These are phyloP conservation scores for Dicrostonyx torquatus DNA, from an alignment of 2,797 vertebrate genomes.

Conservation along the genomic window DNA sequence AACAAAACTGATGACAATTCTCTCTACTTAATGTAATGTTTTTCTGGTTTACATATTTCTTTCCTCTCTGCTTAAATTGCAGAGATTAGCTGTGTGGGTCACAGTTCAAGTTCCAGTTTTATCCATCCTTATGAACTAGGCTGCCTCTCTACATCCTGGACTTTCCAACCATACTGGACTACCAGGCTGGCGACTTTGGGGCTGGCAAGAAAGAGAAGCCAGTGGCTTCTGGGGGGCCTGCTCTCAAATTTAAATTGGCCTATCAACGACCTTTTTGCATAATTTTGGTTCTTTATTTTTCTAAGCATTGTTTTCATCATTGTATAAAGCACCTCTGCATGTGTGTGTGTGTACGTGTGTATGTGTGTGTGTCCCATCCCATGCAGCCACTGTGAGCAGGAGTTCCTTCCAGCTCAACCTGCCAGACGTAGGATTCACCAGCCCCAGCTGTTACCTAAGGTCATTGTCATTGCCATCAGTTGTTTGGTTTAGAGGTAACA, in stretches of 20 bases:
- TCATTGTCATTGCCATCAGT: background rate
- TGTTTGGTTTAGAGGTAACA: background rate
- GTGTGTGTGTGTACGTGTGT: background rate
- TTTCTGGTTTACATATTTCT: background rate
- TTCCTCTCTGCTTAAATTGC: background rate
- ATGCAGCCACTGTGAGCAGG: fast-evolving
- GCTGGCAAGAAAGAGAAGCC: background rate
- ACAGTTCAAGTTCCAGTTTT: background rate
- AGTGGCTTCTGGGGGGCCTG: background rate
- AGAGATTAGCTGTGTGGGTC: background rate
- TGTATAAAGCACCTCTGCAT: background rate
- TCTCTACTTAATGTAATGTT: slow-evolving; percentile 19
- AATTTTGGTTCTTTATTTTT: background rate
- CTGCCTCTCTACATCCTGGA: background rate
- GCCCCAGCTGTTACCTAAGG: background rate
- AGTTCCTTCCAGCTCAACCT: background rate
- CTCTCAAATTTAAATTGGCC: background rate
- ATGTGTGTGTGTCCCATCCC: fast-evolving
- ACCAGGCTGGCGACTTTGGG: background rate
- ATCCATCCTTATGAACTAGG: background rate
- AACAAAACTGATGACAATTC: slow-evolving; percentile 57
- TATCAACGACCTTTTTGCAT: background rate
- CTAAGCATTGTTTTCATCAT: background rate
- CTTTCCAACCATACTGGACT: background rate
- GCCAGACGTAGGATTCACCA: background rate